Conservation (phyloP, 2,797 vertebrate species). For the Anguilla pacifica region DNA sequence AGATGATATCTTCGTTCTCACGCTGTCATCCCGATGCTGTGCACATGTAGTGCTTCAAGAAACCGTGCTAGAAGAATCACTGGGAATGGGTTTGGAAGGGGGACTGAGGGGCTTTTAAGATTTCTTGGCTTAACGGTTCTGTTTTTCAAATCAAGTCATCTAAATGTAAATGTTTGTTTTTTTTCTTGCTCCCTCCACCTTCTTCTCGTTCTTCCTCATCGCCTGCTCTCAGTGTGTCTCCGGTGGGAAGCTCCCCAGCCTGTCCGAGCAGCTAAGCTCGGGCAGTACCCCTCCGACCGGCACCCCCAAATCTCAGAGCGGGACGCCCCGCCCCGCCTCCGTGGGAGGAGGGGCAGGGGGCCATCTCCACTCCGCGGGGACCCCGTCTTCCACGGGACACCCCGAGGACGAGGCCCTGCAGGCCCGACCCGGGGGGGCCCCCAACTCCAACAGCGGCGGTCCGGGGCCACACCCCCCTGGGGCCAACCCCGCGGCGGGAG, state of each 20-base stretch:
- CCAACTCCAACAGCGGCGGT: slow-evolving; percentile 63
- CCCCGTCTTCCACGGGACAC: slow-evolving; percentile 65
- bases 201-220: background rate
- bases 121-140: background rate
- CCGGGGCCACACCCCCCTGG: slow-evolving; percentile 50
- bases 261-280: slow-evolving; percentile 78
- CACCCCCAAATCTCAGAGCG: slow-evolving; percentile 83
- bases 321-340: slow-evolving; percentile 68
- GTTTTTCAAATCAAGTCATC: background rate
- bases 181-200: background rate
- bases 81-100: background rate
- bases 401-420: slow-evolving; percentile 72
- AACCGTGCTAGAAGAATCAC: background rate
- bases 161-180: background rate
- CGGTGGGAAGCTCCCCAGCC: slow-evolving; percentile 74
- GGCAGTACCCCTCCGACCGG: slow-evolving; percentile 76
- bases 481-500: slow-evolving; percentile 42
- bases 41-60: too few relatives aligned
- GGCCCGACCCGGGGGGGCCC: slow-evolving; percentile 53
- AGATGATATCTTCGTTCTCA: background rate
- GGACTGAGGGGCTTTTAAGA: background rate
- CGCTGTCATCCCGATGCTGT: background rate
- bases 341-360: slow-evolving; percentile 60
- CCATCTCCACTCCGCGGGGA: slow-evolving; percentile 63
- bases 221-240: slow-evolving; percentile 56